Base-by-base conservation (phyloP, 2,113 vertebrate species). In the Microtus richardsoni region DNA sequence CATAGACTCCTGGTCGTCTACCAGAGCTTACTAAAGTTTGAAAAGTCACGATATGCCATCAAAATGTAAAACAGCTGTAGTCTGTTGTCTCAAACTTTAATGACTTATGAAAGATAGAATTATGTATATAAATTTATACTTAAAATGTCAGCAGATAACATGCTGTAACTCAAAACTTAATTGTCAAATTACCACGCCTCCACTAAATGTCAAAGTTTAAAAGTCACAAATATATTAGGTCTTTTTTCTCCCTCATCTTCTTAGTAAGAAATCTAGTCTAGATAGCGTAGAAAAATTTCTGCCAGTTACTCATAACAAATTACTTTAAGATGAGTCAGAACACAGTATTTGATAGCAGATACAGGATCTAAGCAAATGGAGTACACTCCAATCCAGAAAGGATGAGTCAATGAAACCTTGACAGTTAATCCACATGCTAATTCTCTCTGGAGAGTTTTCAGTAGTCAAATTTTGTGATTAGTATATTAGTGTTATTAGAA, bases 291-390 rank as follows among this genome's bases (percentile, higher is more conserved):
- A 88, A 93, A 54, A 95, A 83, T 92, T 6, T 13, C 64, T 91
- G 39, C 41, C 70, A n/a, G 30, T 73, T 90, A 75, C 66, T 97
- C 79, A 79, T 88, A 88, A 71, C 54, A 79, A 39, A 64, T 95
- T 30, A 62, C 54, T 54, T 95, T 86, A 47, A 86, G 19, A 82
- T 95, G 93, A 94, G 17, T 95, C 86, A 94, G 71, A 95, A 33
- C 21, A 58, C 66, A 11, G 19, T 89, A 54, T 84, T 84, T 90
- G 52, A 64, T 33, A 85, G 41, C n/a, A 90, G 22, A 90, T 5
- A 62, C 52, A 10, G 17, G n/a, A n/a, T 71, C 16, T 58, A 64
- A 90, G 24, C 49, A 66, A 79, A 5, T 82, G 44, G 54, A 64
- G 36, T 39, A 80, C 13, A n/a, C 73, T 87, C 21, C 41, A 91